Percentiles rank a stretch among this genome's conserved stretches.
These are phyloP conservation scores for Eurois occulta DNA, from an alignment of 2,888 invertebrate genomes.

Conservation along the genomic window DNA sequence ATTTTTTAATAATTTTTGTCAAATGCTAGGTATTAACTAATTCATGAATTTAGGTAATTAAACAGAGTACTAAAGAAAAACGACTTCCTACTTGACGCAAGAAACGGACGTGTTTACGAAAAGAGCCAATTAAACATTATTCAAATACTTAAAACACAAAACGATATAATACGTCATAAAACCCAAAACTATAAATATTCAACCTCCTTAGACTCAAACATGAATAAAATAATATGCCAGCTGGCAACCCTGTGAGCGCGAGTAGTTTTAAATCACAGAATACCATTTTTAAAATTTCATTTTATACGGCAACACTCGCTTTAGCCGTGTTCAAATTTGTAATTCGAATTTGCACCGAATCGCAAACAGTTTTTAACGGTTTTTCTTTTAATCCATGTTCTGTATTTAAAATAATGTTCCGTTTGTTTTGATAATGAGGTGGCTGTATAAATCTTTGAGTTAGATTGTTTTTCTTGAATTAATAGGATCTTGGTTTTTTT, in stretches of 20 bases:
- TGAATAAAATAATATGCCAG: slow-evolving; percentile 64
- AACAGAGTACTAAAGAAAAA: neutral
- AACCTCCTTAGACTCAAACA: slow-evolving; percentile 49
- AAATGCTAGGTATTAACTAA: neutral
- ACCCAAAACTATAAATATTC: slow-evolving; percentile 54
- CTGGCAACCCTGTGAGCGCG: slow-evolving; percentile 63
- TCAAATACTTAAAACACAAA: slow-evolving; percentile 15
- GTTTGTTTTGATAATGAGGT: slow-evolving; percentile 60
- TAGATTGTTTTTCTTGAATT: slow-evolving; percentile 23
- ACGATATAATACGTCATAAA: slow-evolving; percentile 49
- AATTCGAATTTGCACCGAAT: slow-evolving; percentile 70
- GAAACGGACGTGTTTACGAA: neutral
- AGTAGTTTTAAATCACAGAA: slow-evolving; percentile 68
- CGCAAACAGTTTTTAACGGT: slow-evolving; percentile 69
- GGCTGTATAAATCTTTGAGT: slow-evolving; percentile 33
- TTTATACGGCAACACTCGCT: slow-evolving; percentile 70
- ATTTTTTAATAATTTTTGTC: too few relatives aligned
- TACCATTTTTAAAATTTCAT: slow-evolving; percentile 69
- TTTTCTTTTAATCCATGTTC: slow-evolving; percentile 65
- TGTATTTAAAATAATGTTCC: slow-evolving; percentile 59
- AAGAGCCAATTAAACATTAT: neutral
- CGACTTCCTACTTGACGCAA: neutral
- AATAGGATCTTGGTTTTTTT: slow-evolving; percentile 1
- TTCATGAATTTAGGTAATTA: neutral
- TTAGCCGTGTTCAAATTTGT: slow-evolving; percentile 71